Evolutionary conservation across 2,113 vertebrate species (phyloP).

Genomic region (Gadus chalcogrammus): DNA sequence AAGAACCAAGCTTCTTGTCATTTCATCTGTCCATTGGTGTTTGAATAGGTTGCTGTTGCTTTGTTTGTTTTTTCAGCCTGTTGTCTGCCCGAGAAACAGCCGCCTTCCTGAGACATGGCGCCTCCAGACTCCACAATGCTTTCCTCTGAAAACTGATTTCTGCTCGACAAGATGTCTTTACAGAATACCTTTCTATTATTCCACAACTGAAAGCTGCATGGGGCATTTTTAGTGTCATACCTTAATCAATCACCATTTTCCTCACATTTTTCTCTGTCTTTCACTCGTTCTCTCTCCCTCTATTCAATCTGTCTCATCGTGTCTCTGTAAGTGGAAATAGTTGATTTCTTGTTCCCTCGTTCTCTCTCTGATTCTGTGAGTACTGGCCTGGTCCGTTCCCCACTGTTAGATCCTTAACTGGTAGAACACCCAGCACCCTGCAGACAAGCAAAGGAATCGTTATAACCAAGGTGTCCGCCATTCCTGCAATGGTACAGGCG

Average conservation of each 20-base stretch:
- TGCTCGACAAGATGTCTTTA: too few relatives aligned
- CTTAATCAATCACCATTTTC: not conserved
- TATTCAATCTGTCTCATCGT: conserved; percentile 1
- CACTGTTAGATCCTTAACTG: conserved; percentile 27
- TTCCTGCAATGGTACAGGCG: conserved; percentile 10
- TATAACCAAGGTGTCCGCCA: conserved; percentile 5
- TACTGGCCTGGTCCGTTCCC: not conserved
- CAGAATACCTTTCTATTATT: too few relatives aligned
- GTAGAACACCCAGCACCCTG: not conserved
- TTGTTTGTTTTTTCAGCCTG: too few relatives aligned
- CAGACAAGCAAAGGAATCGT: conserved; percentile 11
- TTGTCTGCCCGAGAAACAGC: too few relatives aligned
- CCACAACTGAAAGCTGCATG: too few relatives aligned
- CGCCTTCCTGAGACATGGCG: too few relatives aligned
- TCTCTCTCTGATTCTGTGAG: not conserved
- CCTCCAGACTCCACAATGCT: too few relatives aligned
- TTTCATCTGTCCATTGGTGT: conserved; percentile 22
- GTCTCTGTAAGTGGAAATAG: not conserved
- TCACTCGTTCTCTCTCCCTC: conserved; percentile 23
- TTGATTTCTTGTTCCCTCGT: not conserved
- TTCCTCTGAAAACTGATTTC: too few relatives aligned
- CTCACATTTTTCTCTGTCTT: conserved; percentile 32
- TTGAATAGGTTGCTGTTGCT: not conserved
- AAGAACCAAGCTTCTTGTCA: conserved; percentile 19
- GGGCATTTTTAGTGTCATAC: not conserved